Percentiles rank a stretch among this genome's conserved stretches.
These are phyloP conservation scores for Pygocentrus nattereri DNA, from an alignment of 2,797 vertebrate genomes.

Conservation along the genomic window DNA sequence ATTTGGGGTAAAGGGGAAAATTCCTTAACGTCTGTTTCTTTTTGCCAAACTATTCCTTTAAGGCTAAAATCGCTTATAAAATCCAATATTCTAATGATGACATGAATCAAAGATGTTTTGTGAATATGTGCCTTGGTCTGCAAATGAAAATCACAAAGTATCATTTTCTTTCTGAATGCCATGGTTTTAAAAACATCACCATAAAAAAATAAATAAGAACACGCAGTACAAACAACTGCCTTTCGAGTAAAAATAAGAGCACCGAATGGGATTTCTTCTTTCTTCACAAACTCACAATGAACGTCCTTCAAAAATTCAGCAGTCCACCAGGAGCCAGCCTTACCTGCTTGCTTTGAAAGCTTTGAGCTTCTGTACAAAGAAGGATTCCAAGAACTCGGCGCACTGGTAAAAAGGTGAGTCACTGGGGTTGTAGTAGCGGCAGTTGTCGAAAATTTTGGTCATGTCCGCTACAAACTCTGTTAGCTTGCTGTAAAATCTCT, in stretches of 20 bases:
- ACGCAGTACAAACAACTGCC: background rate
- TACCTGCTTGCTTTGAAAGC: conserved; percentile 99
- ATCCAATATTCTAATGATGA: too few relatives aligned
- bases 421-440: conserved; percentile 99
- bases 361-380: conserved; percentile 99
- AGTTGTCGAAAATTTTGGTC: conserved; percentile 99
- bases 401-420: conserved; percentile 99
- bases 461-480: conserved; percentile 98
- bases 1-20: background rate
- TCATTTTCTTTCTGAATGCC: background rate
- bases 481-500: conserved; percentile 95
- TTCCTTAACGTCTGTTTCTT: too few relatives aligned
- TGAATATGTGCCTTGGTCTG: background rate
- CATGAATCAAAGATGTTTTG: background rate
- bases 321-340: conserved; percentile 52
- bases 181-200: background rate
- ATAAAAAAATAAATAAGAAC: background rate
- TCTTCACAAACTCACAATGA: background rate
- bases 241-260: background rate
- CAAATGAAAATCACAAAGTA: background rate
- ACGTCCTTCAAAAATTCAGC: background rate
- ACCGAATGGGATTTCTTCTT: background rate
- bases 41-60: too few relatives aligned
- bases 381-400: conserved; percentile 95
- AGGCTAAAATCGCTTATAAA: too few relatives aligned